Conservation (phyloP, 2,888 invertebrate species). For the Gandaritis pyraliata region DNA sequence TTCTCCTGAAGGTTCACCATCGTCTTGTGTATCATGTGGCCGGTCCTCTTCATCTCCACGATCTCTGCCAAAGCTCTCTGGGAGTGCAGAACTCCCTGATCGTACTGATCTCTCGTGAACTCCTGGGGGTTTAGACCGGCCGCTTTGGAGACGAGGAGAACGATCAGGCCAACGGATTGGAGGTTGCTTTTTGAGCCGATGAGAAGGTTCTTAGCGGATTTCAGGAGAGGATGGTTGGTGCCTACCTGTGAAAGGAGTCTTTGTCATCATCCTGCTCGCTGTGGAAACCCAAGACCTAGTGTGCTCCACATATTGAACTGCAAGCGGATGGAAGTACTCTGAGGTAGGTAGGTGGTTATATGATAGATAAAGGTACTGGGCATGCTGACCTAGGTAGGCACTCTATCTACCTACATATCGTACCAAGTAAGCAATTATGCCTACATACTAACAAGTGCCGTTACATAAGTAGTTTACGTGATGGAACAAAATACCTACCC, state of each 20-base stretch:
- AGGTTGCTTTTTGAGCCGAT: constrained; percentile 93
- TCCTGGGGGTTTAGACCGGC: constrained; percentile 81
- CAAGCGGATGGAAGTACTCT: too few relatives aligned
- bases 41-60: constrained; percentile 79
- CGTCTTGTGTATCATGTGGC: constrained; percentile 75
- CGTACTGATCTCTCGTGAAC: constrained; percentile 60
- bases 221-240: constrained; percentile 93
- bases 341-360: too few relatives aligned
- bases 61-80: constrained; percentile 80
- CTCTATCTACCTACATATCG: too few relatives aligned
- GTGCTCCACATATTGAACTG: too few relatives aligned
- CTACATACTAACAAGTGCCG: too few relatives aligned
- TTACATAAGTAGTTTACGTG: too few relatives aligned
- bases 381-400: too few relatives aligned
- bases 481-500: too few relatives aligned
- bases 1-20: constrained; percentile 73
- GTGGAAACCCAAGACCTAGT: too few relatives aligned
- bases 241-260: constrained; percentile 82
- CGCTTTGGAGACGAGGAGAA: constrained; percentile 92
- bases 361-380: too few relatives aligned
- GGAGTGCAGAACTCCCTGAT: constrained; percentile 72
- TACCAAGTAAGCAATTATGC: too few relatives aligned
- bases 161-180: constrained; percentile 94
- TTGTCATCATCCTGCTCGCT: too few relatives aligned
- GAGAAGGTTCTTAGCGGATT: constrained; percentile 92